A percentile compares a stretch with the other conserved stretches of the same genome.
Conservation (phyloP, 1,140 invertebrate species). For the Prorops nasuta region DNA sequence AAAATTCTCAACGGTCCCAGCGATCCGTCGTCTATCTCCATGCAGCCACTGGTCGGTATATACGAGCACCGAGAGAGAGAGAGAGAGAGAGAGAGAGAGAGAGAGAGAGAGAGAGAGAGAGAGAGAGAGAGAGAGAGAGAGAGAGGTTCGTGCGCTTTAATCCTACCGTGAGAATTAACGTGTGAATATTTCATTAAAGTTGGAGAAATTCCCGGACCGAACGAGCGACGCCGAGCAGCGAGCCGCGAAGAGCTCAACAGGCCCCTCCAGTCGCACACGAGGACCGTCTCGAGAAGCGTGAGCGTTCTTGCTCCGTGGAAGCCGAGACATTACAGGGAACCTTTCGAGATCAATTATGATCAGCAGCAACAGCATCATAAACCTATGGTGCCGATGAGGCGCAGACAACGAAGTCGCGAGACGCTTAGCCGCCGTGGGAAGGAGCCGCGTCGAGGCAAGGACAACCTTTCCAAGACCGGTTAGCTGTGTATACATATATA, state of each 20-base stretch:
- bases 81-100: too few species aligned
- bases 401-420: conserved; percentile 50
- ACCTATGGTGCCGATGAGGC: conserved; percentile 45
- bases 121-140: too few species aligned
- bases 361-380: conserved; percentile 62
- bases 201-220: conserved; percentile 71
- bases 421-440: conserved; percentile 48
- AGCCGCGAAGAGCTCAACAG: conserved; percentile 71
- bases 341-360: conserved; percentile 77
- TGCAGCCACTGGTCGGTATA: conserved; percentile 64
- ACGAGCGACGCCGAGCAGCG: conserved; percentile 59
- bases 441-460: conserved; percentile 45
- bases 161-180: background rate
- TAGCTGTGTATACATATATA: conserved; percentile 9
- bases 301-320: conserved; percentile 82
- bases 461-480: conserved; percentile 50
- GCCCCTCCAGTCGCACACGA: conserved; percentile 65
- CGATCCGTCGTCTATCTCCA: conserved; percentile 78
- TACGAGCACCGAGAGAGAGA: background rate
- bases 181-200: conserved; percentile 52
- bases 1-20: conserved; percentile 76
- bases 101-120: too few species aligned
- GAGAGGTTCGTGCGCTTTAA: too few species aligned
- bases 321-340: conserved; percentile 69
- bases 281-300: conserved; percentile 77